Conservation (phyloP, 2,888 invertebrate genomes). For the Chrysomela aeneicollis region DNA sequence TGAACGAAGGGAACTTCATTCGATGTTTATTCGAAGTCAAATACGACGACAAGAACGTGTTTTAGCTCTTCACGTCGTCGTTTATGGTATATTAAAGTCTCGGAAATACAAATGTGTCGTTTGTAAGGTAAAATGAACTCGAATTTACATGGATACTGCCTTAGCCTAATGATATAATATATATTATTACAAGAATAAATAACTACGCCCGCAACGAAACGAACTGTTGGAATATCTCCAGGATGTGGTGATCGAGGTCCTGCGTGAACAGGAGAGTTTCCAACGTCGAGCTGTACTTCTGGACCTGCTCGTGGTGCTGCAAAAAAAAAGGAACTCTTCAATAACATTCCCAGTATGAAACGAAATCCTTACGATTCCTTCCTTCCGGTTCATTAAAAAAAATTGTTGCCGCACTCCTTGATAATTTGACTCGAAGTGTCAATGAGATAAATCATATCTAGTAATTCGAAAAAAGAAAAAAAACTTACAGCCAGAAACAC, state of each 20-base stretch:
- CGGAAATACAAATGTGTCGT: neutral
- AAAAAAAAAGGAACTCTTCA: conserved; percentile 54
- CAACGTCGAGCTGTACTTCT: conserved; percentile 93
- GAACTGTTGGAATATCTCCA: conserved; percentile 98
- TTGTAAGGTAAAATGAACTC: no score
- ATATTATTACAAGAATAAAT: conserved; percentile 31
- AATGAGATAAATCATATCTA: no score
- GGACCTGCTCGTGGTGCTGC: conserved; percentile 97
- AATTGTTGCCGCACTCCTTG: no score
- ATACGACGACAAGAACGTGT: conserved; percentile 42
- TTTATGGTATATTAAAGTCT: conserved; percentile 1
- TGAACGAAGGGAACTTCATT: conserved; percentile 44
- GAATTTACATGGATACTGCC: no score
- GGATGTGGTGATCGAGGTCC: conserved; percentile 93
- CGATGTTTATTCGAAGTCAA: conserved; percentile 48
- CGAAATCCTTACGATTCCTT: no score
- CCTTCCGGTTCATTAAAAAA: no score
- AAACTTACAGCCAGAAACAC: conserved; percentile 87
- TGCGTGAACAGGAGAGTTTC: conserved; percentile 96
- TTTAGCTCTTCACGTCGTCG: no score
- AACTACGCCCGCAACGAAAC: conserved; percentile 81
- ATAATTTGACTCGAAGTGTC: no score
- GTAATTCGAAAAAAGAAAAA: conserved; percentile 58
- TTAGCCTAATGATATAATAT: no score
- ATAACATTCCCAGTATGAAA: no score